Conservation (phyloP, 2,888 invertebrate species). For the Drosophila anomalipes region DNA sequence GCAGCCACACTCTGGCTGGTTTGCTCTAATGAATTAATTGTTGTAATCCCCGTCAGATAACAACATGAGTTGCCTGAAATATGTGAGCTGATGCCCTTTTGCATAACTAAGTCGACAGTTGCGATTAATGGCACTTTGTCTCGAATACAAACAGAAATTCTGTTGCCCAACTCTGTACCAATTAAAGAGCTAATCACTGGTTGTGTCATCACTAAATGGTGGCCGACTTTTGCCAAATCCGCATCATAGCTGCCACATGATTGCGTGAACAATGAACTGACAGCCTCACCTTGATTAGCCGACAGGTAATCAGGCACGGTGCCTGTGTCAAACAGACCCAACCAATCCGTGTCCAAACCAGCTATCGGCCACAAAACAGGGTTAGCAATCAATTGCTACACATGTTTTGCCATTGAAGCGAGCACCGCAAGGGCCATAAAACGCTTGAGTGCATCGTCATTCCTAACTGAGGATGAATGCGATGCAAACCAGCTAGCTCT, state of each 20-base stretch:
- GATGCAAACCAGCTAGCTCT: too few relatives aligned
- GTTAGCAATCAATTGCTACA: constrained; percentile 64
- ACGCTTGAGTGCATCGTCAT: constrained; percentile 28
- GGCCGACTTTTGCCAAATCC: constrained; percentile 5
- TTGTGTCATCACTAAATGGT: constrained; percentile 14
- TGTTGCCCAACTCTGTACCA: background rate
- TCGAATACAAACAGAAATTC: constrained; percentile 2
- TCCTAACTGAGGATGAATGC: background rate
- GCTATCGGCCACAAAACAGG: constrained; percentile 30
- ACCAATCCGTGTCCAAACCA: background rate
- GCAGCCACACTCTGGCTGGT: background rate
- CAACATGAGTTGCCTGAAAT: constrained; percentile 60
- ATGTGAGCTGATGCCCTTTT: constrained; percentile 29
- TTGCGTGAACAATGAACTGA: constrained; percentile 1
- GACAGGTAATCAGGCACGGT: constrained; percentile 47
- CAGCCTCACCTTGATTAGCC: constrained; percentile 46
- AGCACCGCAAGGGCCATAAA: constrained; percentile 49
- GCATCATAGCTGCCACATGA: constrained; percentile 45
- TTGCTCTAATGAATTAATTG: constrained; percentile 70
- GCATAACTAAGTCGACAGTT: constrained; percentile 54
- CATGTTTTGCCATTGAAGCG: constrained; percentile 47
- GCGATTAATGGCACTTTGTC: constrained; percentile 50
- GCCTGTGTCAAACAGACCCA: constrained; percentile 6
- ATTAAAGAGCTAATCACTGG: constrained; percentile 26
- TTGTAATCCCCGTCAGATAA: constrained; percentile 65